These are phyloP conservation scores for Atherinomorus stipes DNA, from an alignment of 2,113 vertebrate species.

Conservation along the genomic window DNA sequence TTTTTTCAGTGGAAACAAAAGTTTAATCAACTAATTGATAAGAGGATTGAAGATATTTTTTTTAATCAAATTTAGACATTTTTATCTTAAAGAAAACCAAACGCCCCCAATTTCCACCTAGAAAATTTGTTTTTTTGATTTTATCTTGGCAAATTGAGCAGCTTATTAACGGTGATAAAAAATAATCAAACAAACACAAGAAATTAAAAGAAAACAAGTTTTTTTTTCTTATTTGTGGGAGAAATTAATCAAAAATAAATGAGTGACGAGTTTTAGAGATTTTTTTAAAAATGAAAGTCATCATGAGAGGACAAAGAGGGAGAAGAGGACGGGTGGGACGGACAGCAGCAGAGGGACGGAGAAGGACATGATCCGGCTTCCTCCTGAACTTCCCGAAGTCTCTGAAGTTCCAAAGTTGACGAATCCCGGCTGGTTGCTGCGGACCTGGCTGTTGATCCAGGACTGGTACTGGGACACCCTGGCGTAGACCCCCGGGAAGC, in stretches of 20 bases:
- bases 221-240: not conserved
- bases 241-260: not conserved
- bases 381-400: not conserved
- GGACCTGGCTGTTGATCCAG: conserved; percentile 55
- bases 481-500: conserved; percentile 60
- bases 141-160: not conserved
- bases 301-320: conserved; percentile 33
- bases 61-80: too few species aligned
- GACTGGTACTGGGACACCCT: conserved; percentile 58
- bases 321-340: not conserved
- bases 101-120: too few species aligned
- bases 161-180: too few species aligned
- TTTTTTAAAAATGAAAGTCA: not conserved
- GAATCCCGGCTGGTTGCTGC: conserved; percentile 28
- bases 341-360: conserved; percentile 33
- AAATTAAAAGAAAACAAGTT: too few species aligned
- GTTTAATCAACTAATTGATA: too few species aligned
- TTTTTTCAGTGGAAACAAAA: too few species aligned
- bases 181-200: not conserved
- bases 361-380: not conserved
- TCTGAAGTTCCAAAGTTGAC: not conserved
- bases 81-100: too few species aligned
- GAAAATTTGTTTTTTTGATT: too few species aligned
- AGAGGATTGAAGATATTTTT: too few species aligned
- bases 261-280: too few species aligned